These are phyloP conservation scores for Nomada lathburiana DNA, from an alignment of 2,888 invertebrate genomes.

Conservation along the genomic window DNA sequence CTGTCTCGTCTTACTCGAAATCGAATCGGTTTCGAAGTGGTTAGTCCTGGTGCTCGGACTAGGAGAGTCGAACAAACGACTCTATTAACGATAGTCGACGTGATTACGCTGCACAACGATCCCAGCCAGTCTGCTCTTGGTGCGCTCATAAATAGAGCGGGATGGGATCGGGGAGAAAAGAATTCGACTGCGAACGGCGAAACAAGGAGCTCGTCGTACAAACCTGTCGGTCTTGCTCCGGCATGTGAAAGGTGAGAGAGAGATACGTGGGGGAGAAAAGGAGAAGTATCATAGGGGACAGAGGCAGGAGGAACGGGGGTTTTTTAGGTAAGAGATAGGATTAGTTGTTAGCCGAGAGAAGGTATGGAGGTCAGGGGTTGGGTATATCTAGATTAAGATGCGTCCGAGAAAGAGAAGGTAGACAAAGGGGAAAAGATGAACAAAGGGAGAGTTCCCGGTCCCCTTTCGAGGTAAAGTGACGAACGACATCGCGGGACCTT, in stretches of 20 bases:
- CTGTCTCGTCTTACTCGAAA: background rate
- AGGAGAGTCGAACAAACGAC: constrained; percentile 44
- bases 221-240: constrained; percentile 63
- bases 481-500: constrained; percentile 73
- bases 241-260: background rate
- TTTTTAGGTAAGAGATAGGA: constrained; percentile 70
- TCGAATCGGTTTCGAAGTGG: constrained; percentile 23
- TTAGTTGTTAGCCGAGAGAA: constrained; percentile 70
- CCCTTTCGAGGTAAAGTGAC: constrained; percentile 71
- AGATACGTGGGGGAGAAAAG: constrained; percentile 8
- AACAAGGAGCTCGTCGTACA: constrained; percentile 66
- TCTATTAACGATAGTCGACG: constrained; percentile 60
- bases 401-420: constrained; percentile 60
- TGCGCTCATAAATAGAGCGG: constrained; percentile 59
- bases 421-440: constrained; percentile 55
- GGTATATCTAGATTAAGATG: constrained; percentile 80
- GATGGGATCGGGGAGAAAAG: constrained; percentile 36
- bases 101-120: constrained; percentile 43
- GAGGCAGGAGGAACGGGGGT: constrained; percentile 29
- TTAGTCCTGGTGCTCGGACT: constrained; percentile 14
- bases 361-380: constrained; percentile 60
- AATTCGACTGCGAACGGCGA: constrained; percentile 44
- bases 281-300: constrained; percentile 8
- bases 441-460: constrained; percentile 57
- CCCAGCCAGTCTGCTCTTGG: constrained; percentile 33